phyloP scores from a whole-genome alignment of 2,113 vertebrate genomes.

The Chascanopsetta lugubris region DNA sequence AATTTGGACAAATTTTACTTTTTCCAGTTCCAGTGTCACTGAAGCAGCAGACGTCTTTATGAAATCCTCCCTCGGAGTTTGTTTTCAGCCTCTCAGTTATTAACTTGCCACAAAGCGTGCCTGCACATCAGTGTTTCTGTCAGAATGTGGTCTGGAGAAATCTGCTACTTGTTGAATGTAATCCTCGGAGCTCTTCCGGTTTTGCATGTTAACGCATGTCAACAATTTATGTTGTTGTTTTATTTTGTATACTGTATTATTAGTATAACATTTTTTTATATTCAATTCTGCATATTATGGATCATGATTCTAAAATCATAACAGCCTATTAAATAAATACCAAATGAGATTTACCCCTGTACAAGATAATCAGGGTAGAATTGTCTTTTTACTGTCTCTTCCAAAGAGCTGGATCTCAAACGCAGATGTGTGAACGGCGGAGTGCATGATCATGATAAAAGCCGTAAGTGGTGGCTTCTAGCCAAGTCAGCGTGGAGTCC shows the following conservation, averaged over 20 bases:
- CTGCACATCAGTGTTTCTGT: too few relatives aligned
- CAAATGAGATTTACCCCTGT: background rate
- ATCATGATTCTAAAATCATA: background rate
- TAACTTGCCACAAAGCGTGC: background rate
- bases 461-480: conserved; percentile 50
- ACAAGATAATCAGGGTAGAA: background rate
- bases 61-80: background rate
- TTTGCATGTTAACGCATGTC: background rate
- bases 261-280: background rate
- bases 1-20: background rate
- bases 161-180: background rate
- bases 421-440: conserved; percentile 16
- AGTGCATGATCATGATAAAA: conserved; percentile 53
- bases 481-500: conserved; percentile 54
- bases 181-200: background rate
- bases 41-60: background rate
- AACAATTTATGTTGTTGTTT: background rate
- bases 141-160: background rate
- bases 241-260: background rate
- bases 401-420: conserved; percentile 8
- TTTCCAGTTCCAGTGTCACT: background rate
- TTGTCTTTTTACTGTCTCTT: background rate
- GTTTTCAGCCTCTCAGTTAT: background rate
- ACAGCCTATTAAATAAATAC: background rate
- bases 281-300: background rate